Conservation (phyloP, 1,140 invertebrate species). For the Temnothorax curvispinosus region DNA sequence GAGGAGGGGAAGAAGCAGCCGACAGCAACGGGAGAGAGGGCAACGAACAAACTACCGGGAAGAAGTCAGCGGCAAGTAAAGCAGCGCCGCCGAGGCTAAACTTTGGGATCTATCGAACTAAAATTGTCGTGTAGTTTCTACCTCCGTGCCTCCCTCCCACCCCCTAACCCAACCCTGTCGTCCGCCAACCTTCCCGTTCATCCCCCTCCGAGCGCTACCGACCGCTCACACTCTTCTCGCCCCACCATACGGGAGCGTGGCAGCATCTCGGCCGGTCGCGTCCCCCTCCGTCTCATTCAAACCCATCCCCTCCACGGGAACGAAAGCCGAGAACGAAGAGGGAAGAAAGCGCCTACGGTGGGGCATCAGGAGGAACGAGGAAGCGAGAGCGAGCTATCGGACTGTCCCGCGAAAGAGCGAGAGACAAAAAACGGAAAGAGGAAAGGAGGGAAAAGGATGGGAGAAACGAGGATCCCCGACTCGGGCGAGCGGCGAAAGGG, state of each 20-base stretch:
- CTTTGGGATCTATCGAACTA: constrained; percentile 84
- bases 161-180: constrained; percentile 43
- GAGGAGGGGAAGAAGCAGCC: constrained; percentile 55
- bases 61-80: constrained; percentile 84
- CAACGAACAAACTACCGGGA: constrained; percentile 84
- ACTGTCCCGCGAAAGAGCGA: constrained; percentile 55
- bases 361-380: constrained; percentile 63
- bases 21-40: constrained; percentile 68
- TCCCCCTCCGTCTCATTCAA: constrained; percentile 59
- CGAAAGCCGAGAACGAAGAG: constrained; percentile 77
- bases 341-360: constrained; percentile 76
- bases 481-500: constrained; percentile 55
- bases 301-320: constrained; percentile 72
- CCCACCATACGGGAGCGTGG: constrained; percentile 69
- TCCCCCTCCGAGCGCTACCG: constrained; percentile 59
- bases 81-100: constrained; percentile 84
- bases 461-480: constrained; percentile 13
- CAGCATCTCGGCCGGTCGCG: constrained; percentile 70
- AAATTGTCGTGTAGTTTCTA: constrained; percentile 85
- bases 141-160: constrained; percentile 70
- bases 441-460: constrained; percentile 70
- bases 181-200: constrained; percentile 62
- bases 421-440: constrained; percentile 66
- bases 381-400: constrained; percentile 63
- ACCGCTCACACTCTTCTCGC: constrained; percentile 63